Evolutionary conservation across 2,888 invertebrate genomes (phyloP).

Genomic region (Thalpophila matura): DNA sequence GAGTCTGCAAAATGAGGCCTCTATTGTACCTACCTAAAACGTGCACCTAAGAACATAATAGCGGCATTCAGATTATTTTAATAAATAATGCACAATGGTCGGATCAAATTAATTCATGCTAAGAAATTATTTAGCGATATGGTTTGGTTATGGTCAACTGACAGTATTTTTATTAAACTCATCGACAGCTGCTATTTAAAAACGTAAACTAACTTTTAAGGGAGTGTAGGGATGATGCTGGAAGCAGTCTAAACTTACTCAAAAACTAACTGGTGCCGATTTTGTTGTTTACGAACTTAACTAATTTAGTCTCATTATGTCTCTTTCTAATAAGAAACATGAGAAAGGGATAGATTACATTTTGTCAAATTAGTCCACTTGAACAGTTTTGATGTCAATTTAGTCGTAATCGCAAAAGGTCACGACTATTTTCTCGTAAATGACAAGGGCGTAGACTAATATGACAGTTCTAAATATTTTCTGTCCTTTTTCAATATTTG

Average conservation of each 20-base stretch:
- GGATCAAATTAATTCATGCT: conserved; percentile 62
- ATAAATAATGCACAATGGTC: conserved; percentile 41
- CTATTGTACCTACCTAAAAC: conserved; percentile 17
- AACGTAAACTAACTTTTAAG: neutral
- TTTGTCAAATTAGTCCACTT: too few species aligned
- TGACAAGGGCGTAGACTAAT: too few species aligned
- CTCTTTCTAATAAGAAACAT: too few species aligned
- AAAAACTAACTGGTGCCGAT: neutral
- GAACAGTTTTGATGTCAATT: too few species aligned
- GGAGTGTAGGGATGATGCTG: neutral
- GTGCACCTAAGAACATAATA: conserved; percentile 4
- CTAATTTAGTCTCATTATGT: too few species aligned
- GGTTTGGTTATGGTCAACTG: conserved; percentile 30
- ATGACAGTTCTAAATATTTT: too few species aligned
- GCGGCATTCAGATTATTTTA: conserved; percentile 51
- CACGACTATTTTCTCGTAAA: too few species aligned
- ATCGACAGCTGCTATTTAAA: neutral
- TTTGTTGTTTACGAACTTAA: too few species aligned
- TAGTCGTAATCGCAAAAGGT: too few species aligned
- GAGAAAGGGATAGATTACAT: too few species aligned
- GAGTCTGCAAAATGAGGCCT: conserved; percentile 58
- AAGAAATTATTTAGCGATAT: conserved; percentile 47
- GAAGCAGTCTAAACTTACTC: neutral
- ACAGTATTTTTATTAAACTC: neutral
- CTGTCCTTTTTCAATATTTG: too few species aligned